These are phyloP conservation scores for Crocidura indochinensis DNA, from an alignment of 2,797 vertebrate species.

Conservation along the genomic window DNA sequence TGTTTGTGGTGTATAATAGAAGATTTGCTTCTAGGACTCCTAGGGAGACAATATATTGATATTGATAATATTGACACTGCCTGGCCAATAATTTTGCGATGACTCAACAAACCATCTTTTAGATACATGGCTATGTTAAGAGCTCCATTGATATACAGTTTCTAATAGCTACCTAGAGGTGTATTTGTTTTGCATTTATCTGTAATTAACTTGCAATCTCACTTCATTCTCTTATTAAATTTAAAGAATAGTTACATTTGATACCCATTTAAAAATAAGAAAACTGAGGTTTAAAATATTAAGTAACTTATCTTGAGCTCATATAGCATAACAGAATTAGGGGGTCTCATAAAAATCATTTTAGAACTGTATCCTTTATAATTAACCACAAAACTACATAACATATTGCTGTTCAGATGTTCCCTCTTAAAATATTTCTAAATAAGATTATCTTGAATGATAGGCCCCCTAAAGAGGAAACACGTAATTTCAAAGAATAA, in stretches of 20 bases:
- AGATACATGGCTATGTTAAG: slow-evolving; percentile 12
- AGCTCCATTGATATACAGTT: not conserved
- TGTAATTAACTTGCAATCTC: not conserved
- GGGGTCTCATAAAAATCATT: not conserved
- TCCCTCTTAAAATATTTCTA: slow-evolving; percentile 1
- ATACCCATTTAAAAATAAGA: slow-evolving; percentile 27
- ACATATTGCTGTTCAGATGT: not conserved
- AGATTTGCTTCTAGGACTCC: not conserved
- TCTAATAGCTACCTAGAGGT: not conserved
- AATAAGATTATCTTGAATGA: not conserved
- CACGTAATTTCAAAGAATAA: not conserved
- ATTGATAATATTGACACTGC: not conserved
- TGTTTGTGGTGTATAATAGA: not conserved
- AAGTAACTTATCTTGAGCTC: not conserved
- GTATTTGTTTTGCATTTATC: not conserved
- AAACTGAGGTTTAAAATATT: not conserved
- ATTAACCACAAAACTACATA: not conserved
- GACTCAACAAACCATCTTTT: slow-evolving; percentile 13
- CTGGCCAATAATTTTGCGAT: not conserved
- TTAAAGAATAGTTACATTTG: slow-evolving; percentile 1
- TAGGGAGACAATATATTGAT: not conserved
- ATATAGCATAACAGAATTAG: not conserved
- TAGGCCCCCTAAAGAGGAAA: not conserved
- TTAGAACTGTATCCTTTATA: not conserved
- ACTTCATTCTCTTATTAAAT: slow-evolving; percentile 25